Base-by-base conservation (phyloP, 1,140 invertebrate genomes). In the Drosophila kohkoa region DNA sequence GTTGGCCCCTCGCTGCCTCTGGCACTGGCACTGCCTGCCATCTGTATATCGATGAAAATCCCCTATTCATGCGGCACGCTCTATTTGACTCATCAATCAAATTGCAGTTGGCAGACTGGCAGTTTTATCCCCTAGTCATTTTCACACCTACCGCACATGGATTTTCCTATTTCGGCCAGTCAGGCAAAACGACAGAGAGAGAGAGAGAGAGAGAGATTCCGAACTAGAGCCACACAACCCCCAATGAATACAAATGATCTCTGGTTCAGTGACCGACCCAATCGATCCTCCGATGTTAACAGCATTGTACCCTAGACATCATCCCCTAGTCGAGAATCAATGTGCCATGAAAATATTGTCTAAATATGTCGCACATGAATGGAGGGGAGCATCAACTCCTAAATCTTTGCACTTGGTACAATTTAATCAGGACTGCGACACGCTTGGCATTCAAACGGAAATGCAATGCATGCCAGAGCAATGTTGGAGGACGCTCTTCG, bases 21-120 rank as follows among this genome's bases (percentile, higher is more conserved):
- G 20, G 25, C 55, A 38, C 13, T 58, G 20, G 20, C 20, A 25
- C 41, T 57, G 20, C 16, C 60, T 13, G 32, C 55, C 60, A 78
- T 57, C 82, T 87, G 82, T 49, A 41, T 43, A 41, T 43, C 11
- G 41, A 13, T 11, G 3, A 30, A 67, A 82, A 82, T 76, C 64
- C 75, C 79, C 82, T 82, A 88, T 88, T 87, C 68, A 82, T 87
- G 57, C 54, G 65, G 82, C 82, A 87, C 82, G 82, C 83, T 82
- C 76, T 88, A 87, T 86, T 85, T 70, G 75, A 69, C 75, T 81
- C 81, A 85, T 85, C 81, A 85, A 85, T 85, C 81, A 85, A 85
- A 78, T 25, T 60, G 41, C 35, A 63, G 32, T 57, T 72, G 70
- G 49, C 59, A 69, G 48, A 6, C 43, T 64, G 59, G 45, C 68